A percentile compares a stretch with the other conserved stretches of the same genome.
Conservation (phyloP, 2,888 invertebrate genomes). For the Sipha maydis region DNA sequence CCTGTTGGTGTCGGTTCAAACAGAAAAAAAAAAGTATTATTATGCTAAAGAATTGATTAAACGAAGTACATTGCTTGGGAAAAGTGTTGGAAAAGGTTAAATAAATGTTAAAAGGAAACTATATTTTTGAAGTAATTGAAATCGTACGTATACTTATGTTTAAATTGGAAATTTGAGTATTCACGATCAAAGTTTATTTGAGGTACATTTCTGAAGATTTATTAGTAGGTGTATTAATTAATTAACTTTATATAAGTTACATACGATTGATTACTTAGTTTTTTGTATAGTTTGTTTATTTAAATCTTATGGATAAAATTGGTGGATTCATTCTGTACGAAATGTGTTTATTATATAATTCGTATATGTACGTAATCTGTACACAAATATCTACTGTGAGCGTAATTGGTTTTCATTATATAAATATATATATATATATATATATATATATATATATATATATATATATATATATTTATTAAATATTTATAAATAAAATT, state of each 20-base stretch:
- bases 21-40: too few relatives aligned
- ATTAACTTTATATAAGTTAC: neutral
- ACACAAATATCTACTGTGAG: neutral
- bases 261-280: neutral
- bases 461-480: neutral
- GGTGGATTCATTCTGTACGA: neutral
- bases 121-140: too few relatives aligned
- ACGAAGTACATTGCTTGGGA: too few relatives aligned
- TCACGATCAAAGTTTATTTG: neutral
- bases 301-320: neutral
- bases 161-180: neutral
- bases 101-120: too few relatives aligned
- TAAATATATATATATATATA: neutral
- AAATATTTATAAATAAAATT: neutral
- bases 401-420: neutral
- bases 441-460: neutral
- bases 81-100: too few relatives aligned
- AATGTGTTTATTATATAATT: neutral
- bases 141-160: too few relatives aligned
- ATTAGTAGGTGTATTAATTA: neutral
- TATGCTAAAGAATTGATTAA: too few relatives aligned
- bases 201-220: neutral
- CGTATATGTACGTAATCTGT: neutral
- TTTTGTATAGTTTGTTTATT: neutral
- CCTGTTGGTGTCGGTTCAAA: too few relatives aligned